Evolutionary conservation across 2,113 vertebrate genomes (phyloP).

Genomic region (Anthoscopus minutus): DNA sequence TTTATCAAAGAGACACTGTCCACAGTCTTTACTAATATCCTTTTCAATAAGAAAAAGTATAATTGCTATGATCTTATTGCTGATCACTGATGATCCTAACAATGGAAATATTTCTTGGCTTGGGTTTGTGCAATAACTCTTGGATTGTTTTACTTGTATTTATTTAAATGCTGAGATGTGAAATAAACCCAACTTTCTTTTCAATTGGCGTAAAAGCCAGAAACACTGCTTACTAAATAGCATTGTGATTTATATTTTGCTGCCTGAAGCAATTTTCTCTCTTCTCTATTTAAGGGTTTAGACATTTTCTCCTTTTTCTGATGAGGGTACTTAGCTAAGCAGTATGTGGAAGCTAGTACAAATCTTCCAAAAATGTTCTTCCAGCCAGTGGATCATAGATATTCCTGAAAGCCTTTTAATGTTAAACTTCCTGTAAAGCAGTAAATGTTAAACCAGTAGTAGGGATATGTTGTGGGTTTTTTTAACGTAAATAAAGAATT

Average conservation of each 20-base stretch:
- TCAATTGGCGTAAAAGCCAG: neutral
- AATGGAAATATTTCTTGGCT: neutral
- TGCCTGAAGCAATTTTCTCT: neutral
- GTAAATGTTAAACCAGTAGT: neutral
- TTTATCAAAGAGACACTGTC: neutral
- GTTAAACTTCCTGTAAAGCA: neutral
- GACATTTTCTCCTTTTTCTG: neutral
- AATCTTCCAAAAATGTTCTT: neutral
- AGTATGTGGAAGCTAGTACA: neutral
- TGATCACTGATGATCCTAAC: neutral
- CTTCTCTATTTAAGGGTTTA: neutral
- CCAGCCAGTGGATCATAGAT: neutral
- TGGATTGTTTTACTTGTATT: neutral
- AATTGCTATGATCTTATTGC: neutral
- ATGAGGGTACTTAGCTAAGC: neutral
- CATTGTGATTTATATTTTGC: neutral
- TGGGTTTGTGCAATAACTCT: neutral
- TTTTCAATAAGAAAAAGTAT: neutral
- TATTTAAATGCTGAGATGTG: neutral
- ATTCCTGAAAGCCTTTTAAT: neutral
- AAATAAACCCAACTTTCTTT: neutral
- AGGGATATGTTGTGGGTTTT: fast-evolving
- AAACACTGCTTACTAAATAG: neutral
- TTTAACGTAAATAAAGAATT: neutral
- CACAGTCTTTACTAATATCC: neutral